These are phyloP conservation scores for Incurvaria masculella DNA, from an alignment of 2,888 invertebrate species.

Conservation along the genomic window DNA sequence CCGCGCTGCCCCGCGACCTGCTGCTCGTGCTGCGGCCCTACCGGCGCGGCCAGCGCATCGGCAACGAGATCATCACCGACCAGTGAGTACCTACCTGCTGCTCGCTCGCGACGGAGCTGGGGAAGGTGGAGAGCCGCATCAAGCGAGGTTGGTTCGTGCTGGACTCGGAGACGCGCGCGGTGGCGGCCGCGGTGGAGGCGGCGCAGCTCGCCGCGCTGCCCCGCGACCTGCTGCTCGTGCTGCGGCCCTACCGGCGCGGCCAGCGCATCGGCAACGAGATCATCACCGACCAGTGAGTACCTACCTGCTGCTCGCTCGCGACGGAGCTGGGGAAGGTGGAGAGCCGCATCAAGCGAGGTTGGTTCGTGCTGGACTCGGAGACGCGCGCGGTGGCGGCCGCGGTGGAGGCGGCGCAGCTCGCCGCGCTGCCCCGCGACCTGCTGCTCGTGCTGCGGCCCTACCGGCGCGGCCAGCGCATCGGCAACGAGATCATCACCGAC, in stretches of 20 bases:
- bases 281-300: constrained; percentile 74
- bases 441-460: constrained; percentile 85
- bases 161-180: constrained; percentile 92
- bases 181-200: constrained; percentile 91
- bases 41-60: constrained; percentile 74
- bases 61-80: constrained; percentile 76
- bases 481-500: constrained; percentile 76
- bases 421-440: constrained; percentile 78
- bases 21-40: constrained; percentile 85
- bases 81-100: constrained; percentile 60
- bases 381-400: constrained; percentile 92
- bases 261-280: constrained; percentile 79
- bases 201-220: constrained; percentile 84
- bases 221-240: constrained; percentile 79
- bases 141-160: constrained; percentile 93
- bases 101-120: too few relatives aligned
- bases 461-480: constrained; percentile 74
- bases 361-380: constrained; percentile 94
- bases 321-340: constrained; percentile 91
- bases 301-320: too few relatives aligned
- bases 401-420: constrained; percentile 89
- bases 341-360: constrained; percentile 88
- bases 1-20: constrained; percentile 78
- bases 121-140: constrained; percentile 90
- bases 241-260: constrained; percentile 77